Base-by-base conservation (phyloP, 2,888 invertebrate species). In the Sialis lutaria region DNA sequence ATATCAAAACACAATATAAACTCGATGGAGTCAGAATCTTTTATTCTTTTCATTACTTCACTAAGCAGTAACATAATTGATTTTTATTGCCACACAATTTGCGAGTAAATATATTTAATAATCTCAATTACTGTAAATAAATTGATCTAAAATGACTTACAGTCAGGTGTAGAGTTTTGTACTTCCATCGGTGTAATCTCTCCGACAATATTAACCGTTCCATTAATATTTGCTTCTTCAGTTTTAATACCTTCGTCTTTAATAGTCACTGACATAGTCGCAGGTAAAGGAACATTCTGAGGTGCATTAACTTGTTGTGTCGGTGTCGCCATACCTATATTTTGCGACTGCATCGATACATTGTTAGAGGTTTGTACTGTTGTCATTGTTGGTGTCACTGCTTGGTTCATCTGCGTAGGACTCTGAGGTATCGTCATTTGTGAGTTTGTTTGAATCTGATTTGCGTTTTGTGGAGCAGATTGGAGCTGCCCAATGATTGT, bases 401-500 rank as follows among this genome's bases (percentile, higher is more conserved):
- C 5, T 40, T 40, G 40, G 8, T n/a, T 33, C 30, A 62, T 51
- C 44, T 63, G 62, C 33, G 58, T 56, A n/a, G 56, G 55, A 45
- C 55, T 53, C 6, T 59, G 55, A 7, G 60, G 54, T 13, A 63
- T 62, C 1, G 59, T 51, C 42, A 63, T 58, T 5, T 61, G 52
- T 2, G 64, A 53, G 49, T 67, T 67, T 41, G 50, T 59, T 47
- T 67, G 34, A 0, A 55, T 49, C 39, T 60, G 67, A 35, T 62
- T 65, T 1, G 63, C 59, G 0, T 67, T 59, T 44, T 46, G 39
- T 9, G 60, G 56, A 49, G 57, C 56, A 9, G 58, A 47, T 6
- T 55, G 55, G 51, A 65, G 65, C 43, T 65, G 59, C 50, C 65
- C 65, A 6, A 64, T 54, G 62, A 72, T 66, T 40, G 66, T 64